These are phyloP conservation scores for Macropodus opercularis DNA, from an alignment of 2,797 vertebrate species.

Conservation along the genomic window DNA sequence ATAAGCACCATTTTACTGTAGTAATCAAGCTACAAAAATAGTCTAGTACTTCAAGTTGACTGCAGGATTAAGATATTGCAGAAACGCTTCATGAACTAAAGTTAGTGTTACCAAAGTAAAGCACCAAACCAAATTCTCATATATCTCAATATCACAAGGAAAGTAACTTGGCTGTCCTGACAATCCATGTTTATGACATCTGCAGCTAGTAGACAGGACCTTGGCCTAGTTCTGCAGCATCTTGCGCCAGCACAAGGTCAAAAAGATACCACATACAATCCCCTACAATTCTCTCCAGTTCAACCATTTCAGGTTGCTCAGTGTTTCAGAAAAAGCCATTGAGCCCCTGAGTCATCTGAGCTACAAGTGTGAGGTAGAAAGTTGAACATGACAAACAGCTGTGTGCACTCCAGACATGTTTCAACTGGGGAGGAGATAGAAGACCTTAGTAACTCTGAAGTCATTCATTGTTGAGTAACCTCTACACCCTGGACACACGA, in stretches of 20 bases:
- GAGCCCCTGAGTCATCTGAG: conserved; percentile 2
- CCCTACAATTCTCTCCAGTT: conserved; percentile 9
- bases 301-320: conserved; percentile 31
- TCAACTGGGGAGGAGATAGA: conserved; percentile 54
- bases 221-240: conserved; percentile 45
- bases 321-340: conserved; percentile 21
- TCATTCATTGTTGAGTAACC: conserved; percentile 60
- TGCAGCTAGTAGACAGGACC: conserved; percentile 47
- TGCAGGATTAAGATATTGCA: conserved; percentile 28
- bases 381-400: conserved; percentile 5
- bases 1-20: conserved; percentile 1
- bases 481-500: conserved; percentile 60
- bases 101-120: conserved; percentile 39
- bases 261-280: conserved; percentile 34
- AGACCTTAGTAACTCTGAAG: conserved; percentile 32
- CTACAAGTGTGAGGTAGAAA: conserved; percentile 44
- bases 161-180: conserved; percentile 29
- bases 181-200: conserved; percentile 58
- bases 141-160: conserved; percentile 26
- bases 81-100: conserved; percentile 36
- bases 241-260: conserved; percentile 46
- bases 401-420: conserved; percentile 52
- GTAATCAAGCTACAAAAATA: conserved; percentile 16
- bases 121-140: conserved; percentile 21
- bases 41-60: conserved; percentile 21